Evolutionary conservation across 2,797 vertebrate species (phyloP), one percentile per base, ranked within the genome.

Genomic region (Petrocephalus sullivani): DNA sequence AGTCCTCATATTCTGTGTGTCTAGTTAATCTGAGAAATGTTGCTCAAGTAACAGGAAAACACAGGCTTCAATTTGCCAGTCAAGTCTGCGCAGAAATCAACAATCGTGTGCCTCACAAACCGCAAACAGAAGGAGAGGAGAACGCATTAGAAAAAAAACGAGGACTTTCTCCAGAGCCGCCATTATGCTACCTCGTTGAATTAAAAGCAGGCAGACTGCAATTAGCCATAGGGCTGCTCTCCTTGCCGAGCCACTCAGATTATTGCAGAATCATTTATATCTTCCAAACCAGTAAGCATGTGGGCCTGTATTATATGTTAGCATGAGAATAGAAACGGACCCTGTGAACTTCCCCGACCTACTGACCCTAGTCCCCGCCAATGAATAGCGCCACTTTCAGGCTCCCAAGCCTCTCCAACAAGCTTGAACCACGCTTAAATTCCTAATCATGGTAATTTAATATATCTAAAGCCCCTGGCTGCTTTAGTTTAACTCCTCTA

Each of bases 381-480:
- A 95, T 97, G 97, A 98, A 99, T 97, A 96, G 96, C 92, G 89
- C 92, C 95, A 96, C 97, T 97, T 95, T 94, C 94, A 94, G 96
- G 94, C 95, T 94, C 94, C 93, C 94, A 94, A 94, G 95, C 95
- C 96, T 97, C 97, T 98, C 97, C 96, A 96, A 95, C 96, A 96
- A 96, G 96, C 96, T 96, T 95, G 95, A 96, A 97, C 96, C 96
- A 96, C 96, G 96, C 96, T 96, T 96, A 95, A 96, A 97, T 97
- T 98, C 96, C 96, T 97, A 98, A 98, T 98, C 97, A 97, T 97
- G 97, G 97, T 98, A 97, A 98, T 99, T 99, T 98, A 99, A 98
- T 98, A 97, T 97, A 98, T 97, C 96, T 97, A 96, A 97, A 98
- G 96, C 96, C 96, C 94, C 96, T 93, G 93, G 95, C 94, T 95